These are phyloP conservation scores for Pandemis cinnamomeana DNA, from an alignment of 2,888 invertebrate species.

Conservation along the genomic window DNA sequence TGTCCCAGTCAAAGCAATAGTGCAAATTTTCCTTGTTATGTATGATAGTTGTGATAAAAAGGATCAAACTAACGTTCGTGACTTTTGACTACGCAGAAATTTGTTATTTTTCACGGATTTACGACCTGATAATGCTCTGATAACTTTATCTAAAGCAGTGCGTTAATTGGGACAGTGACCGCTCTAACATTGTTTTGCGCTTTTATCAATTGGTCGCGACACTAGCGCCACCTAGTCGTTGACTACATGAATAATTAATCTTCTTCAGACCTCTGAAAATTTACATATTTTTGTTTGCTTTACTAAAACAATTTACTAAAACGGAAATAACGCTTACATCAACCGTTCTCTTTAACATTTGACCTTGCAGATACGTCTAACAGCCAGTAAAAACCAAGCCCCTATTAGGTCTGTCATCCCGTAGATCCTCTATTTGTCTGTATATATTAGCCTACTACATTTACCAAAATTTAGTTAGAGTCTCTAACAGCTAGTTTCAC, in stretches of 20 bases:
- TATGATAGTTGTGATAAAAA: not conserved
- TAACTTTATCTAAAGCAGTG: constrained; percentile 14
- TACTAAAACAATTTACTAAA: no score
- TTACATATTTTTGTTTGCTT: no score
- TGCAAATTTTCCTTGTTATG: not conserved
- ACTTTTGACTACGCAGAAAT: not conserved
- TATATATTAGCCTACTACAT: not conserved
- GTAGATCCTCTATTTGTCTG: not conserved
- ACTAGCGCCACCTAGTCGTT: no score
- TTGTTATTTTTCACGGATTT: constrained; percentile 16
- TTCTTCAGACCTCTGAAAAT: no score
- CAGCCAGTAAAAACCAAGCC: no score
- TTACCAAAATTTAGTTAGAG: not conserved
- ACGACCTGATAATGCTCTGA: constrained; percentile 15
- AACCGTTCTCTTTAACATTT: no score
- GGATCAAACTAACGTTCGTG: not conserved
- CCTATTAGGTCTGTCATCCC: no score
- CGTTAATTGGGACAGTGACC: constrained; percentile 28
- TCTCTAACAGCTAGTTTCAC: not conserved
- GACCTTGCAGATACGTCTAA: no score
- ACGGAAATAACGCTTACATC: no score
- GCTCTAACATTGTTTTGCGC: constrained; percentile 11
- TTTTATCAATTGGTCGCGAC: not conserved
- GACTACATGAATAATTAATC: no score
- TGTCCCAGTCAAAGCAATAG: not conserved